These are phyloP conservation scores for Ochotona princeps DNA, from an alignment of 2,113 vertebrate species.

Conservation along the genomic window DNA sequence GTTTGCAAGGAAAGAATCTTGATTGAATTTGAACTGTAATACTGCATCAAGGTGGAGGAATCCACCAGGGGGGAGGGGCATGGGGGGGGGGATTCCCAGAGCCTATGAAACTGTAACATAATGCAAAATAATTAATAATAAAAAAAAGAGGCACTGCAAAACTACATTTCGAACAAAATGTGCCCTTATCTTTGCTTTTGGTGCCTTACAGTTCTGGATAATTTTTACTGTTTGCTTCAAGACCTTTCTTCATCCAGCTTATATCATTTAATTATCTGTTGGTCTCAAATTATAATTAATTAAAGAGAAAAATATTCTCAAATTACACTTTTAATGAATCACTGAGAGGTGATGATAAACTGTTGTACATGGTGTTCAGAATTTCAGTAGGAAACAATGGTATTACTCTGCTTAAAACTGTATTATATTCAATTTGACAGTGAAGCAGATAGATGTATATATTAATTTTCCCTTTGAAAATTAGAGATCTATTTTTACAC, in stretches of 20 bases:
- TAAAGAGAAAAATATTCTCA: constrained; percentile 12
- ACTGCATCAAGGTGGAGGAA: too few relatives aligned
- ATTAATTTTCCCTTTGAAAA: neutral
- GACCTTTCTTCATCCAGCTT: neutral
- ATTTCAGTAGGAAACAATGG: neutral
- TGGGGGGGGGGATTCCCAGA: too few relatives aligned
- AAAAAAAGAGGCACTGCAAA: neutral
- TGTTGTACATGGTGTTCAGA: neutral
- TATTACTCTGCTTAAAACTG: neutral
- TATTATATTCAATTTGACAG: neutral
- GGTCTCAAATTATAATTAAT: neutral
- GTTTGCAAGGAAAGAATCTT: too few relatives aligned
- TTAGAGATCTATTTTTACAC: too few relatives aligned
- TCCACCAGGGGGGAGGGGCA: too few relatives aligned
- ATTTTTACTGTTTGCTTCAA: neutral
- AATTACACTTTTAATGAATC: constrained; percentile 7
- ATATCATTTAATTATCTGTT: constrained; percentile 28
- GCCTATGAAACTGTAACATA: too few relatives aligned
- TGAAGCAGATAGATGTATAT: neutral
- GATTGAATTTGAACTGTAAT: too few relatives aligned
- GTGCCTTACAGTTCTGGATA: neutral
- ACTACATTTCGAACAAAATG: neutral
- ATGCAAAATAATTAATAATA: too few relatives aligned
- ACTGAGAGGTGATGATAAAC: neutral
- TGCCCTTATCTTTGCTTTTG: neutral